phyloP scores from a whole-genome alignment of 1,140 invertebrate genomes.

The Drosophila lacertosa region DNA sequence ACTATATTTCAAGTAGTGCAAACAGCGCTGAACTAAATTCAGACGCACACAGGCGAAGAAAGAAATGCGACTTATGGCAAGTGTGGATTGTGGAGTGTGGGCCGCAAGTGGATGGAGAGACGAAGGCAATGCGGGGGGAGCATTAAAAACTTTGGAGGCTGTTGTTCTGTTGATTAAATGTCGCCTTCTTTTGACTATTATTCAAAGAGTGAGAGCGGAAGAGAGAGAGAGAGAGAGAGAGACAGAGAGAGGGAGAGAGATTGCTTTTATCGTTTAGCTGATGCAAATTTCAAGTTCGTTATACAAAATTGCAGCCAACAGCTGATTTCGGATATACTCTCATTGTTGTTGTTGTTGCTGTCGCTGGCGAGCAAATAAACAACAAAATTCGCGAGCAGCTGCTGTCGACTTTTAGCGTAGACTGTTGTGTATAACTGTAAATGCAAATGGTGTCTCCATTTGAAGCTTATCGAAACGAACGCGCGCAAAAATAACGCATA shows the following conservation, averaged over 20 bases:
- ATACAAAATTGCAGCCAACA: conserved; percentile 57
- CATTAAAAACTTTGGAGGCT: conserved; percentile 22
- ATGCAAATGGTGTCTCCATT: conserved; percentile 77
- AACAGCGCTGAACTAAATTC: conserved; percentile 40
- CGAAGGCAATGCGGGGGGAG: not conserved
- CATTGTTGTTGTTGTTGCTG: conserved; percentile 19
- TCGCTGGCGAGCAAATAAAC: conserved; percentile 29
- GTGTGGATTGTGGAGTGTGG: not conserved
- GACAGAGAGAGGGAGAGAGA: not conserved
- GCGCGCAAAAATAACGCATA: conserved; percentile 78
- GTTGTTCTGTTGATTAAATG: conserved; percentile 37
- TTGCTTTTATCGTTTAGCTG: conserved; percentile 52
- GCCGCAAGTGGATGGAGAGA: not conserved
- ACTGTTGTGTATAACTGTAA: conserved; percentile 63
- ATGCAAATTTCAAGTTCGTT: conserved; percentile 70
- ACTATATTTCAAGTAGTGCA: conserved; percentile 2
- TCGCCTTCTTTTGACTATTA: conserved; percentile 35
- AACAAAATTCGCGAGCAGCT: conserved; percentile 16
- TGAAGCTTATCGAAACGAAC: conserved; percentile 76
- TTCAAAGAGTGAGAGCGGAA: not conserved
- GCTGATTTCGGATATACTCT: conserved; percentile 51
- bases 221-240: not conserved
- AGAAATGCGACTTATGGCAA: conserved; percentile 9
- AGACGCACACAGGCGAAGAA: conserved; percentile 6
- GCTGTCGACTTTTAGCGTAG: conserved; percentile 17